Percentiles rank a stretch among this genome's conserved stretches.
Conservation (phyloP, 1,140 invertebrate genomes). For the Coptotermes formosanus region DNA sequence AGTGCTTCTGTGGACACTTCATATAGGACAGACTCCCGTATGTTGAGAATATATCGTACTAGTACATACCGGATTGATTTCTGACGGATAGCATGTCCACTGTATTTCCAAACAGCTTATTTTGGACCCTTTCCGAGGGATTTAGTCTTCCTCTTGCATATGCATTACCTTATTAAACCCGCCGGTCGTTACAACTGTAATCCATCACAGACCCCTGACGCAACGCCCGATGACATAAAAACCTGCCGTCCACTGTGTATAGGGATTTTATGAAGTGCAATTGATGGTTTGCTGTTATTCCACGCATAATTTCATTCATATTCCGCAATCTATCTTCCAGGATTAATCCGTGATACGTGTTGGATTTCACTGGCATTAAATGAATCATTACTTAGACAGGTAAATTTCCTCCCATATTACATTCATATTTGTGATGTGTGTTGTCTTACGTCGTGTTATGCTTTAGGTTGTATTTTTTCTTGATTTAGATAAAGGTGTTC, state of each 20-base stretch:
- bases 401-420: too few species aligned
- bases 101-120: neutral
- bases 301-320: too few species aligned
- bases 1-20: too few species aligned
- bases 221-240: neutral
- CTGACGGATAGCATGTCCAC: neutral
- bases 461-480: too few species aligned
- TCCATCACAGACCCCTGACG: conserved; percentile 1
- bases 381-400: too few species aligned
- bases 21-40: neutral
- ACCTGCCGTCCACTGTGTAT: neutral
- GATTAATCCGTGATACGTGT: too few species aligned
- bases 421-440: too few species aligned
- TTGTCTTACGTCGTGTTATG: too few species aligned
- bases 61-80: neutral
- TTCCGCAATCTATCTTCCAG: too few species aligned
- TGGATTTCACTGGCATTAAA: too few species aligned
- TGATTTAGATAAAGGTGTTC: too few species aligned
- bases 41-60: neutral
- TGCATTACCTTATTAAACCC: conserved; percentile 6
- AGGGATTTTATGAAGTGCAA: neutral
- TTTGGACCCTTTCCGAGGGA: neutral
- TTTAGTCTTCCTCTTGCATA: conserved; percentile 1
- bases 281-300: neutral
- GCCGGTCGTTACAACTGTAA: neutral